These are phyloP conservation scores for Meles meles DNA, from an alignment of 2,113 vertebrate genomes.

Conservation along the genomic window DNA sequence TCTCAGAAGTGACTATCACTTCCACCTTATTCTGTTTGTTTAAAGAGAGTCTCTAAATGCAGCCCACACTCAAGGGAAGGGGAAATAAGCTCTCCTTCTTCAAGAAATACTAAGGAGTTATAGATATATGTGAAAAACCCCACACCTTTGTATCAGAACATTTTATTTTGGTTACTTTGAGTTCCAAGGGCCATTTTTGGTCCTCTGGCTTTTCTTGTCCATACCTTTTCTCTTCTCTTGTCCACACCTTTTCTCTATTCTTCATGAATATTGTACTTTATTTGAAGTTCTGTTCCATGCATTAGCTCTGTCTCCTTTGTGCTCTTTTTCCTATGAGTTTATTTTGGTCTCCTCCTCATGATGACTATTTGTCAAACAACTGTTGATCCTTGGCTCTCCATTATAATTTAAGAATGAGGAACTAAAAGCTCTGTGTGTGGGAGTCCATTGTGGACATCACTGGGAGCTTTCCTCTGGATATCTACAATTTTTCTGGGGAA, in stretches of 20 bases:
- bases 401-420: background rate
- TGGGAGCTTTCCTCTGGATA: background rate
- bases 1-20: background rate
- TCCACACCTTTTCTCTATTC: background rate
- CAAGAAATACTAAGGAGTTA: background rate
- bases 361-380: background rate
- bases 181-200: background rate
- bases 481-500: background rate
- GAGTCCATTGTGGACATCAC: background rate
- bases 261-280: background rate
- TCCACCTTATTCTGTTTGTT: background rate
- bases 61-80: background rate
- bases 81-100: background rate
- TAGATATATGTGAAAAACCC: background rate
- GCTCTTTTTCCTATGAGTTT: background rate
- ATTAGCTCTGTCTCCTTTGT: background rate
- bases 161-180: slow-evolving; percentile 1
- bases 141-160: background rate
- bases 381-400: background rate
- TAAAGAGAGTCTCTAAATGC: background rate
- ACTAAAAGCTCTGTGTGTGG: background rate
- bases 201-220: background rate
- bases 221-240: background rate
- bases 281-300: background rate
- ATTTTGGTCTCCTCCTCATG: background rate